These are phyloP conservation scores for Novumbra hubbsi DNA, from an alignment of 2,797 vertebrate species.

Conservation along the genomic window DNA sequence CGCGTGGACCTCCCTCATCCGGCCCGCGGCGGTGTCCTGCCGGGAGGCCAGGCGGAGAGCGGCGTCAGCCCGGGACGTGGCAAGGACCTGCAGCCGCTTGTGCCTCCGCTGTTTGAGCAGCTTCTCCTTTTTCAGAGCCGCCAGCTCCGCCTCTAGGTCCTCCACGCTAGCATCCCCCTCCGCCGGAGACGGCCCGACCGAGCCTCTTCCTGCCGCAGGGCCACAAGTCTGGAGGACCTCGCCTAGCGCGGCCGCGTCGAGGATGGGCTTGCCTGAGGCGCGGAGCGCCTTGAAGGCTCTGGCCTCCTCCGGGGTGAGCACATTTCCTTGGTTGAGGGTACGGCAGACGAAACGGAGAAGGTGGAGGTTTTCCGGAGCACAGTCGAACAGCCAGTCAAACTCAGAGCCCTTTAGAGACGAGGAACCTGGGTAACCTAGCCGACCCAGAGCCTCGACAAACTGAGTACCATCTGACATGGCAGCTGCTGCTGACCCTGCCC, in stretches of 20 bases:
- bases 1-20: slow-evolving; percentile 67
- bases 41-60: slow-evolving; percentile 66
- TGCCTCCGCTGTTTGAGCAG: slow-evolving; percentile 75
- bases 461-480: slow-evolving; percentile 84
- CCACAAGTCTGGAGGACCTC: slow-evolving; percentile 82
- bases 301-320: slow-evolving; percentile 76
- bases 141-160: slow-evolving; percentile 81
- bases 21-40: slow-evolving; percentile 56
- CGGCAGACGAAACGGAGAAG: slow-evolving; percentile 88
- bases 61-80: slow-evolving; percentile 62
- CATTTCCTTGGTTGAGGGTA: slow-evolving; percentile 73
- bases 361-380: slow-evolving; percentile 73
- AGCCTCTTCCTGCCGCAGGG: slow-evolving; percentile 34
- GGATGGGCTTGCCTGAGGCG: slow-evolving; percentile 74
- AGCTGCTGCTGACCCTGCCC: slow-evolving; percentile 8
- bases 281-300: slow-evolving; percentile 72
- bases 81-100: slow-evolving; percentile 77
- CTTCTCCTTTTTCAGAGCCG: slow-evolving; percentile 75
- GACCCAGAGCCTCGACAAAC: slow-evolving; percentile 85
- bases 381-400: slow-evolving; percentile 96
- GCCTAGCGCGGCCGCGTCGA: slow-evolving; percentile 79
- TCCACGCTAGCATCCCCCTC: slow-evolving; percentile 65
- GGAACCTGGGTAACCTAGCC: slow-evolving; percentile 80
- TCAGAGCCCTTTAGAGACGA: slow-evolving; percentile 81
- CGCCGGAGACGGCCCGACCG: slow-evolving; percentile 9